phyloP scores from a whole-genome alignment of 1,140 invertebrate species.

The Solenopsis invicta region DNA sequence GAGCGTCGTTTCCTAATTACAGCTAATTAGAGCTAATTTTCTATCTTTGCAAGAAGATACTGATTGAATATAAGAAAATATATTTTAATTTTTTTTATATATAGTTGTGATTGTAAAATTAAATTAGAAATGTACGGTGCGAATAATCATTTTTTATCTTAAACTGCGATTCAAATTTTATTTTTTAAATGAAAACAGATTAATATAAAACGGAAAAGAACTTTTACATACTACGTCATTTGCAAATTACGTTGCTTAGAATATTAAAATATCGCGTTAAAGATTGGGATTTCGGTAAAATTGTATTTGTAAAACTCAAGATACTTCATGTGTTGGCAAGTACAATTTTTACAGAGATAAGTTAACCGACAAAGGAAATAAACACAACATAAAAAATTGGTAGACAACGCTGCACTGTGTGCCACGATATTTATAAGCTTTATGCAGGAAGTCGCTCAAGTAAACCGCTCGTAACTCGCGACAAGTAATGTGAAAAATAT shows the following conservation, averaged over 20 bases:
- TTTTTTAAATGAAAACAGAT: not conserved
- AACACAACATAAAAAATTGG: conserved; percentile 13
- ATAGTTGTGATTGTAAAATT: not conserved
- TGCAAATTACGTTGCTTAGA: not conserved
- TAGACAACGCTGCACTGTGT: conserved; percentile 24
- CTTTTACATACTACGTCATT: not conserved
- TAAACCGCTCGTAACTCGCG: conserved; percentile 30
- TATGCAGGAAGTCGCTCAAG: conserved; percentile 39
- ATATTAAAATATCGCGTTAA: not conserved
- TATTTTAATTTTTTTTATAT: not conserved
- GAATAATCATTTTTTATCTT: not conserved
- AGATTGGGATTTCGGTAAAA: not conserved
- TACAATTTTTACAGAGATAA: not conserved
- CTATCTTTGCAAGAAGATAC: not conserved
- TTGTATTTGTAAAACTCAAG: not conserved
- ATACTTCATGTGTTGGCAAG: not conserved
- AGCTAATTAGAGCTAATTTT: not conserved
- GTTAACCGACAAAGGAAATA: not conserved
- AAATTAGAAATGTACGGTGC: not conserved
- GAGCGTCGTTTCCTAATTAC: not conserved
- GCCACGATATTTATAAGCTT: conserved; percentile 34
- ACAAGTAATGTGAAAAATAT: conserved; percentile 43
- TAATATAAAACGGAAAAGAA: not conserved
- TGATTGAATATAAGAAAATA: not conserved
- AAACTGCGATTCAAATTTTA: not conserved